phyloP scores from a whole-genome alignment of 2,888 invertebrate species.

The Tuta absoluta region DNA sequence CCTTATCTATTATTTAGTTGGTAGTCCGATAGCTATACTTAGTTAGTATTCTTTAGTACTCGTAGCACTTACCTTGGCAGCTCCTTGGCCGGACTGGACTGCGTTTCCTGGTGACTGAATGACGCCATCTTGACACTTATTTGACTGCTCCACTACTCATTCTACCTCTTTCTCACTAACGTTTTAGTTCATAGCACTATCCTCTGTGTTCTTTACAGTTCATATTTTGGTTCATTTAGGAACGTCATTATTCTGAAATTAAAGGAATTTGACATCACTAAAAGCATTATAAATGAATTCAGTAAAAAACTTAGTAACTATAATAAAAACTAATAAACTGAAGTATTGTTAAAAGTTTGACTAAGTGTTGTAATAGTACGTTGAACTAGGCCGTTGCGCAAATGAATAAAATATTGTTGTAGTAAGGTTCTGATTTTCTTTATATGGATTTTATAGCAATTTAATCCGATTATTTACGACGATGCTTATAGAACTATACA shows the following conservation, averaged over 20 bases:
- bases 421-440: neutral
- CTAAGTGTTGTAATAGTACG: too few species aligned
- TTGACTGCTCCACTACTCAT: constrained; percentile 43
- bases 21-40: too few species aligned
- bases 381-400: too few species aligned
- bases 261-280: neutral
- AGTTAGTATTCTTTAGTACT: too few species aligned
- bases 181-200: constrained; percentile 30
- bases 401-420: neutral
- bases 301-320: neutral
- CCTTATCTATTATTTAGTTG: too few species aligned
- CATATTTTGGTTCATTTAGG: neutral
- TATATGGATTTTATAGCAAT: neutral
- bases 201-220: constrained; percentile 25
- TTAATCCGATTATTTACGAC: neutral
- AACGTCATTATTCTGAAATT: constrained; percentile 21
- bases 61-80: constrained; percentile 62
- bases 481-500: neutral
- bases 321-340: neutral
- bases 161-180: constrained; percentile 21
- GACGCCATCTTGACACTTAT: constrained; percentile 50
- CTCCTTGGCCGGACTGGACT: constrained; percentile 63
- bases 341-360: too few species aligned
- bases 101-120: constrained; percentile 59
- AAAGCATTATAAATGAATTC: neutral